Evolutionary conservation across 2,888 invertebrate genomes (phyloP), one percentile per base, ranked within the genome.

Genomic region (Desoria tigrina): DNA sequence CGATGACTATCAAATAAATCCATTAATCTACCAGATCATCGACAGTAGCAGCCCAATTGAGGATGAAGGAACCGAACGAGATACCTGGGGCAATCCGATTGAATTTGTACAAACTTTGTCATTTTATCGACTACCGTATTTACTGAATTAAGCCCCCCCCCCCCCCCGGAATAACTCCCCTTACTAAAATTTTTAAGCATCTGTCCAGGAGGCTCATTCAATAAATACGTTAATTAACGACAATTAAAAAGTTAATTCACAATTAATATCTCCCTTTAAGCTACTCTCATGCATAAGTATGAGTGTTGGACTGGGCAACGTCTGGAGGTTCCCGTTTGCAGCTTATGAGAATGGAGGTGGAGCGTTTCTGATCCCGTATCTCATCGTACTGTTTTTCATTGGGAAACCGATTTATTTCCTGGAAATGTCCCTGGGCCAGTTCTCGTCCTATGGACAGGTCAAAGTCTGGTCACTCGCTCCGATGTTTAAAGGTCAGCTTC

Each of bases 361-460:
- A 7, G 77, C 77, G 1, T 77, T 77, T 65, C 68, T 77, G 7
- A 75, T 78, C 21, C 79, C 79, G 7, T 79, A 79, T 63, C 66
- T 79, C 6, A 54, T 78, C 14, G 74, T 79, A 2, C 65, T 79
- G 21, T 69, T 78, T 42, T 67, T 79, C 28, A 55, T 55, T 65
- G 90, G 90, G 54, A 86, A 89, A 75, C 91, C 90, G 0, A 85
- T 93, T 82, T 92, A 93, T 79, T 91, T 90, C 78, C 81, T 94
- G 78, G 93, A 94, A 81, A 88, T 90, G 82, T 83, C 86, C 2
- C 79, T 93, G 11, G 93, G 93, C 16, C 93, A 94, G 79, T 94
- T 92, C 78, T 87, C 88, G 61, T 88, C 89, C 62, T 86, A 86
- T 77, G 92, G 93, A 60, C 89, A 89, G 18, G 87, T 90, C 1